These are phyloP conservation scores for Chouioia cunea DNA, from an alignment of 2,888 invertebrate species.

Conservation along the genomic window DNA sequence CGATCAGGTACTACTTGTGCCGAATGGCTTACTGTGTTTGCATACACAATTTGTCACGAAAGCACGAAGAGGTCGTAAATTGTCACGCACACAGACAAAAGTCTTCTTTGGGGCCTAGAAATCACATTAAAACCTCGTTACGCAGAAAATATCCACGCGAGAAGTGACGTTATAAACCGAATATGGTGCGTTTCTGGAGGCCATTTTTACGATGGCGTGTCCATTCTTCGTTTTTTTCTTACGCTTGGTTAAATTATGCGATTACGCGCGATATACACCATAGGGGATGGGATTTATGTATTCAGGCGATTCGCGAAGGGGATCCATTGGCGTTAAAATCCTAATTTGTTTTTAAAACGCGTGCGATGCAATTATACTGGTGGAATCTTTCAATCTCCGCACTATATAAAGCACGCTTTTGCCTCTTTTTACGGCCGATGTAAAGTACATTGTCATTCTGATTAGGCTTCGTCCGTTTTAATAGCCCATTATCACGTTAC, in stretches of 20 bases:
- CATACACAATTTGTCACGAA: conserved; percentile 65
- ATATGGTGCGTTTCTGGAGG: conserved; percentile 39
- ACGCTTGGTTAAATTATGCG: neutral
- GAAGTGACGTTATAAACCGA: conserved; percentile 33
- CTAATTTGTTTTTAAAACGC: no score
- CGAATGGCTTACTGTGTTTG: conserved; percentile 63
- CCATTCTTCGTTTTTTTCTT: conserved; percentile 12
- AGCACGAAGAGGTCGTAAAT: conserved; percentile 64
- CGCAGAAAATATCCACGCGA: conserved; percentile 21
- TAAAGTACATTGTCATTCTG: conserved; percentile 11
- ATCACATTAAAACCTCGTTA: conserved; percentile 55
- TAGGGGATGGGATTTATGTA: neutral
- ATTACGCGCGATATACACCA: conserved; percentile 12
- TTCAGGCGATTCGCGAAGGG: neutral
- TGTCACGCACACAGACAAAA: conserved; percentile 52
- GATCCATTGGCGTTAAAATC: neutral
- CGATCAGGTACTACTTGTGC: conserved; percentile 60
- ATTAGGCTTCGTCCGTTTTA: conserved; percentile 4
- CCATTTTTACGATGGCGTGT: conserved; percentile 41
- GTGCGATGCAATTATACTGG: no score
- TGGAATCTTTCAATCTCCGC: no score
- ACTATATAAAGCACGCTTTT: no score
- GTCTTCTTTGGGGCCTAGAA: conserved; percentile 50
- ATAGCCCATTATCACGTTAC: conserved; percentile 14
- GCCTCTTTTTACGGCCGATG: neutral